Evolutionary conservation across 1,140 invertebrate genomes (phyloP), one percentile per base, ranked within the genome.

Genomic region (Drusus annulatus): DNA sequence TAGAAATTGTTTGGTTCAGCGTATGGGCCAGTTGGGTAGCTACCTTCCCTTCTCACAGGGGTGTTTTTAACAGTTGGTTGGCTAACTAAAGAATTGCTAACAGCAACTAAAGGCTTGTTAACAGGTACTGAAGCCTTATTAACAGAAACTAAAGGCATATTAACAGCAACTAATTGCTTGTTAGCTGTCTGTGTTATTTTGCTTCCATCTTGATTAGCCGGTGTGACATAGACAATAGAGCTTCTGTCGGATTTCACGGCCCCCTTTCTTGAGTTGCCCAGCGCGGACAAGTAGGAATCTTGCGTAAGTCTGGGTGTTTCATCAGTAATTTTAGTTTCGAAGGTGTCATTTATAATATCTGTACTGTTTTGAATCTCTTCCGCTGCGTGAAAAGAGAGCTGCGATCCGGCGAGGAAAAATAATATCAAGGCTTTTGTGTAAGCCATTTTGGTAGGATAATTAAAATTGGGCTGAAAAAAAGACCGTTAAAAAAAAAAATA

Each of bases 221-320:
- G 69, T 15, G 81, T 83, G 3, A 83, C 81, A 56, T 83, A 83
- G 19, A 80, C 52, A 16, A 83, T 73, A 16, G 17, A n/a, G 16
- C 28, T 65, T n/a, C 76, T 80, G n/a, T 80, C 79, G 23, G 68
- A 13, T 52, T 79, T 83, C 3, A 50, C 25, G n/a, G 28, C 21
- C 28, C 19, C 21, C 28, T 80, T 80, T 23, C 81, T 36, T 25
- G 79, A 80, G 50, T 78, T 79, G 3, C 52, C 25, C 15, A 76
- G 69, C 13, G 81, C 81, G n/a, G n/a, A 51, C 16, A 83, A 58
- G 54, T 83, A 83, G 0, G 81, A 83, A 76, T 83, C 81, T 28
- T 76, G 56, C 6, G 31, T 45, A 16, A 74, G 71, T 74, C 78
- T 60, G 2, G 78, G 78, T 1, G 58, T 31, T 25, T 65, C 58